phyloP scores from a whole-genome alignment of 2,888 invertebrate genomes.

The Tupiocoris notatus region DNA sequence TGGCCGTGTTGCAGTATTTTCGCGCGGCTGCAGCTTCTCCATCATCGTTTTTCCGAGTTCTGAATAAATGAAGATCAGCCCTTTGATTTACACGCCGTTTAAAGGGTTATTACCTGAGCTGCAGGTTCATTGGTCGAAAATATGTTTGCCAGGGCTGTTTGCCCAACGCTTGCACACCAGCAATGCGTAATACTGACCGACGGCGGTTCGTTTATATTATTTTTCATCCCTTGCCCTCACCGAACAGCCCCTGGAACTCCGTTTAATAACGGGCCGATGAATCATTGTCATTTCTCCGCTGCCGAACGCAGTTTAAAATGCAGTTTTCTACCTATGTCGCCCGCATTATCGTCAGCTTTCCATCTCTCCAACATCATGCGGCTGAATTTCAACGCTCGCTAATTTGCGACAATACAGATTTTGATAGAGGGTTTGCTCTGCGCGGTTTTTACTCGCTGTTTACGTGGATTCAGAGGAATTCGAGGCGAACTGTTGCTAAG shows the following conservation, averaged over 20 bases:
- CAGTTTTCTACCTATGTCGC: too few relatives aligned
- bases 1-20: too few relatives aligned
- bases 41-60: too few relatives aligned
- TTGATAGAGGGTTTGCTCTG: too few relatives aligned
- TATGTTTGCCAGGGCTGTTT: slow-evolving; percentile 21
- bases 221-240: slow-evolving; percentile 11
- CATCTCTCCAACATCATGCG: too few relatives aligned
- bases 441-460: too few relatives aligned
- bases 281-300: slow-evolving; percentile 6
- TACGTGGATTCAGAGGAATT: too few relatives aligned
- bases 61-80: slow-evolving; percentile 32
- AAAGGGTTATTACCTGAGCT: slow-evolving; percentile 4
- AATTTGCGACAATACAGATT: too few relatives aligned
- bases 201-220: slow-evolving; percentile 25
- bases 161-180: neutral
- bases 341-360: too few relatives aligned
- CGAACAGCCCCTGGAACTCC: neutral
- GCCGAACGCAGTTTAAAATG: neutral
- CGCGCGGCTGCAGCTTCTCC: too few relatives aligned
- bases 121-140: slow-evolving; percentile 4
- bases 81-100: slow-evolving; percentile 32
- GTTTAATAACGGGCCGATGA: neutral
- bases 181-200: neutral
- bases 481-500: too few relatives aligned
- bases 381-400: too few relatives aligned